Evolutionary conservation across 2,888 invertebrate species (phyloP), one percentile per base, ranked within the genome.

Genomic region (Cerceris rybyensis): DNA sequence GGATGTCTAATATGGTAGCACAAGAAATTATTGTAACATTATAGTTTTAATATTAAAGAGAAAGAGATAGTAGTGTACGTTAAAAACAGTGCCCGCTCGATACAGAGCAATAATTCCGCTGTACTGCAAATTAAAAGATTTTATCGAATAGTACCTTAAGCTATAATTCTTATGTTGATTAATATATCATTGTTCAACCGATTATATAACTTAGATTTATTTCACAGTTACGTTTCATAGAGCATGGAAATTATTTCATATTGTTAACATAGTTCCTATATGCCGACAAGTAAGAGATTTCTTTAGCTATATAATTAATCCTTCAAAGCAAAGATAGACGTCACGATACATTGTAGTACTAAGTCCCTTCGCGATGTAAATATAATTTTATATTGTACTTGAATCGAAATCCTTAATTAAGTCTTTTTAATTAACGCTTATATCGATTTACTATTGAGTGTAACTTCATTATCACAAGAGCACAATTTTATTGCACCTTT

Each of bases 1-100:
- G 88, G 89, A 89, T 86, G 73, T 86, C 85, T 87, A 88, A 77
- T 65, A 61, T 66, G 72, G 78, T 75, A 81, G 70, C 73, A 70
- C 60, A 80, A 80, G 72, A 78, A 70, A 77, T 79, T 83, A 85
- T 77, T 73, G 81, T 77, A 75, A 28, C 28, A 74, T 67, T 68
- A 61, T 78, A 70, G 50, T 73, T 73, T 69, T 67, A 68, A 73
- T 60, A 28, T 74, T 66, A 64, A 61, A 71, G 77, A 79, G 77
- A 79, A 77, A 74, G 73, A 84, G 68, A 82, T 63, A 79, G 67
- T 78, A 78, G 67, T 68, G 60, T 72, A 68, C 67, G 73, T 70
- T 70, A 79, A 79, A 59, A 71, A 73, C 65, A 71, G 70, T 76
- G 79, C 69, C 75, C 74, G 79, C 79, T 83, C 83, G 78, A 76